Percentiles rank a stretch among this genome's conserved stretches.
These are phyloP conservation scores for Phrixothrix hirtus DNA, from an alignment of 2,888 invertebrate genomes.

Conservation along the genomic window DNA sequence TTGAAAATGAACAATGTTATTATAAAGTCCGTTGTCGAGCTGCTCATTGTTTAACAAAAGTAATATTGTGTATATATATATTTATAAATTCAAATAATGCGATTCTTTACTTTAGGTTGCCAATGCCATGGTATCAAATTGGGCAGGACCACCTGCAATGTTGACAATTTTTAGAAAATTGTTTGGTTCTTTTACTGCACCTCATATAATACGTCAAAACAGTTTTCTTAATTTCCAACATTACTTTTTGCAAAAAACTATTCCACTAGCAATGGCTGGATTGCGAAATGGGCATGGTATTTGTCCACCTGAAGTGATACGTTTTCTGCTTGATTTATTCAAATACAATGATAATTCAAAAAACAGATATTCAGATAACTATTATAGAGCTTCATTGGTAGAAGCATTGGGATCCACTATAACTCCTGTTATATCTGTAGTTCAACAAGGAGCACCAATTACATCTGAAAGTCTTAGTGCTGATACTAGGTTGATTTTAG, in stretches of 20 bases:
- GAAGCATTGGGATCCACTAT: slow-evolving; percentile 91
- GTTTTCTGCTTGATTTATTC: slow-evolving; percentile 91
- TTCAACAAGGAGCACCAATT: slow-evolving; percentile 78
- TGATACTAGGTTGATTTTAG: slow-evolving; percentile 87
- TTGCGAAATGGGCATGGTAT: slow-evolving; percentile 90
- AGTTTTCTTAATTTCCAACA: slow-evolving; percentile 93
- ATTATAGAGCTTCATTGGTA: slow-evolving; percentile 90
- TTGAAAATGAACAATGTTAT: slow-evolving; percentile 92
- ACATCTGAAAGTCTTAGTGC: slow-evolving; percentile 86
- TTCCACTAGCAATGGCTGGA: slow-evolving; percentile 94
- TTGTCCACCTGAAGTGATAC: slow-evolving; percentile 91
- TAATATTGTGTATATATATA: too few relatives aligned
- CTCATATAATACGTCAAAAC: slow-evolving; percentile 91
- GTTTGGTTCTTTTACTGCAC: slow-evolving; percentile 93
- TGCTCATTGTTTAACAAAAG: slow-evolving; percentile 89
- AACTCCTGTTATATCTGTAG: slow-evolving; percentile 89
- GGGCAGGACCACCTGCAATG: slow-evolving; percentile 98
- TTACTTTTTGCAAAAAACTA: slow-evolving; percentile 92
- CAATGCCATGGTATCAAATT: slow-evolving; percentile 88
- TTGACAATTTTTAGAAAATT: slow-evolving; percentile 90
- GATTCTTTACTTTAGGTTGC: slow-evolving; percentile 70
- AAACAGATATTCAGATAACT: slow-evolving; percentile 93
- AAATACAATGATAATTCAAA: slow-evolving; percentile 98
- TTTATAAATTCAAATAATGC: too few relatives aligned
- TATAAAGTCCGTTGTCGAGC: slow-evolving; percentile 91